Evolutionary conservation across 1,140 invertebrate species (phyloP).

Genomic region (Zaprionus capensis): DNA sequence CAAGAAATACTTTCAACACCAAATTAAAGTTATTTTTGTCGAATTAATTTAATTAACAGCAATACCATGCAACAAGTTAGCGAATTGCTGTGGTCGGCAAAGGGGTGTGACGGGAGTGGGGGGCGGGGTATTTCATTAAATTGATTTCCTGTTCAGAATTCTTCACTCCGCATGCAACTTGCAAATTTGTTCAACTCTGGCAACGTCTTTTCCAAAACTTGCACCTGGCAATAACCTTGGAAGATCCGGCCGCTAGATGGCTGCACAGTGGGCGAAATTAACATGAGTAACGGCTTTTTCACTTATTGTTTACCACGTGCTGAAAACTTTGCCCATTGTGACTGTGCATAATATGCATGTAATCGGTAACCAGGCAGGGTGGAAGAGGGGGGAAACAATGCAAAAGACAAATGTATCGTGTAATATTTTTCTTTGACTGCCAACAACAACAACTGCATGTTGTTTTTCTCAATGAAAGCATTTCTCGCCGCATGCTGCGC

Average conservation of each 20-base stretch:
- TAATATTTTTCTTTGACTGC: slow-evolving; percentile 53
- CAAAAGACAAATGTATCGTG: slow-evolving; percentile 54
- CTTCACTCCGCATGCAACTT: slow-evolving; percentile 60
- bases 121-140: not conserved
- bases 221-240: slow-evolving; percentile 71
- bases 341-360: slow-evolving; percentile 24
- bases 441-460: slow-evolving; percentile 7
- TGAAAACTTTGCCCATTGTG: slow-evolving; percentile 25
- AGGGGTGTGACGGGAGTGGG: not conserved
- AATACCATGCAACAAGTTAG: slow-evolving; percentile 58
- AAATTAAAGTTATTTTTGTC: slow-evolving; percentile 71
- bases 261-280: slow-evolving; percentile 25
- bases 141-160: slow-evolving; percentile 73
- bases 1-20: slow-evolving; percentile 80
- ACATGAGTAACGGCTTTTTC: not conserved
- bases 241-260: slow-evolving; percentile 3
- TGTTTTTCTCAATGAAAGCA: slow-evolving; percentile 73
- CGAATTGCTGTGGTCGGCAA: slow-evolving; percentile 3
- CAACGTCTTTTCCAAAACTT: slow-evolving; percentile 1
- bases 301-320: not conserved
- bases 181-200: slow-evolving; percentile 49
- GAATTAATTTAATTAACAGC: slow-evolving; percentile 78
- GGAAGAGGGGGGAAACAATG: slow-evolving; percentile 22
- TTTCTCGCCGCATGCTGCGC: slow-evolving; percentile 57
- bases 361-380: slow-evolving; percentile 8